A percentile compares a stretch with the other conserved stretches of the same genome.
Conservation (phyloP, 2,113 vertebrate species). For the Triplophysa dalaica region DNA sequence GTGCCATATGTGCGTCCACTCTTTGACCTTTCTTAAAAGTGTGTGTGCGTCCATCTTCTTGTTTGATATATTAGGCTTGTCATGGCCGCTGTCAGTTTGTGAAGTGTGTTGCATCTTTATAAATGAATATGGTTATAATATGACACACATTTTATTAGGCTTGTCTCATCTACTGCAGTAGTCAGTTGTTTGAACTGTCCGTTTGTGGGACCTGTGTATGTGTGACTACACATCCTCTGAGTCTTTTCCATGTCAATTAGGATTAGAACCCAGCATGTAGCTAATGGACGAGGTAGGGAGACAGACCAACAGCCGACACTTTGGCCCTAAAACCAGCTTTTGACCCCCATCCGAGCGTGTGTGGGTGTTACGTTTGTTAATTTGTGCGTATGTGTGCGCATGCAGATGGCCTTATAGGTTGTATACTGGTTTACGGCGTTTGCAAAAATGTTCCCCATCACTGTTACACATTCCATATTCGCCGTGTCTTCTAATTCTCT, state of each 20-base stretch:
- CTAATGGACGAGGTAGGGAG: slow-evolving; percentile 71
- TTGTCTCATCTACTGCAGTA: slow-evolving; percentile 19
- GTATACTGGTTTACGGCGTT: slow-evolving; percentile 73
- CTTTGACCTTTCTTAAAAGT: slow-evolving; percentile 28
- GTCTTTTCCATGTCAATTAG: slow-evolving; percentile 78
- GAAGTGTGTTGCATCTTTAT: neutral
- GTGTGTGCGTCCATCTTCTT: slow-evolving; percentile 30
- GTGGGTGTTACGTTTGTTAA: neutral
- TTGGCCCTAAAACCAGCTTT: slow-evolving; percentile 39
- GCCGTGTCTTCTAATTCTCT: slow-evolving; percentile 36
- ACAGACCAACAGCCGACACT: slow-evolving; percentile 45
- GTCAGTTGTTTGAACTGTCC: slow-evolving; percentile 21
- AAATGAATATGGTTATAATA: neutral
- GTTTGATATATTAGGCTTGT: slow-evolving; percentile 20
- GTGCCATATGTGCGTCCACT: slow-evolving; percentile 43
- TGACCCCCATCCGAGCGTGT: slow-evolving; percentile 40
- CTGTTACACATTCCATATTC: slow-evolving; percentile 60
- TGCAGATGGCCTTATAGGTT: slow-evolving; percentile 44
- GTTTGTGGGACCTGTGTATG: slow-evolving; percentile 13
- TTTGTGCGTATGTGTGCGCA: slow-evolving; percentile 26
- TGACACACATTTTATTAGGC: neutral
- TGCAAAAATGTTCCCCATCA: slow-evolving; percentile 65
- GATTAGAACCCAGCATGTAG: slow-evolving; percentile 79
- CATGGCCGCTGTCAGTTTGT: neutral
- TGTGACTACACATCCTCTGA: slow-evolving; percentile 40